Conservation (phyloP, 2,113 vertebrate species). For the Mus pahari region DNA sequence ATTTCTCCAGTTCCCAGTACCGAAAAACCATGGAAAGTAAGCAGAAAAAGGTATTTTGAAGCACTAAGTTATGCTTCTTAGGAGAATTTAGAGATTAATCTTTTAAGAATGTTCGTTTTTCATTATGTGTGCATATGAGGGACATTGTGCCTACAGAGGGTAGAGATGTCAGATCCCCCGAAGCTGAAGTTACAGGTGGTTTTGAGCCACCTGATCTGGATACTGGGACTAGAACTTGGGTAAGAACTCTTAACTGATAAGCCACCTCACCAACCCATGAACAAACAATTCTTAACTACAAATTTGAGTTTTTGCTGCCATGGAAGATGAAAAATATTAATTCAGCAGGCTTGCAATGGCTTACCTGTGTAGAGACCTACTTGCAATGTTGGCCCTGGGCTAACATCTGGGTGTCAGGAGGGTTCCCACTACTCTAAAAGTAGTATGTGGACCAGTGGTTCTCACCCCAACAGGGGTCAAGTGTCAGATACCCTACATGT, state of each 20-base stretch:
- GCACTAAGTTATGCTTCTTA: not conserved
- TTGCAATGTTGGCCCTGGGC: not conserved
- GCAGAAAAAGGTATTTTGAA: constrained; percentile 6
- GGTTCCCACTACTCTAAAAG: not conserved
- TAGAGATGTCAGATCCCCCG: too few species aligned
- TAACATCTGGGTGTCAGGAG: constrained; percentile 2
- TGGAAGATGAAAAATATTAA: constrained; percentile 10
- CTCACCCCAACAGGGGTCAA: not conserved
- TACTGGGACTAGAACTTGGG: not conserved
- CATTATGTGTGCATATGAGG: not conserved
- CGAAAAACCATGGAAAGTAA: not conserved
- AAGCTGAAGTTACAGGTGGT: not conserved
- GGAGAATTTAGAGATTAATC: constrained; percentile 32
- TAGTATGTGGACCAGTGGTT: not conserved
- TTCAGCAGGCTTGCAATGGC: not conserved
- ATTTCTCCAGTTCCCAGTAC: constrained; percentile 1
- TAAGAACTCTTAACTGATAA: not conserved
- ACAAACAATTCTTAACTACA: constrained; percentile 7
- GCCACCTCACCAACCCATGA: not conserved
- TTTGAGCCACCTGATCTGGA: not conserved
- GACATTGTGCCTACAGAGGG: not conserved
- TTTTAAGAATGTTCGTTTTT: not conserved
- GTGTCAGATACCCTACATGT: not conserved
- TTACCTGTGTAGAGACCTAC: not conserved
- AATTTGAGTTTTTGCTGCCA: not conserved